Evolutionary conservation across 1,140 invertebrate species (phyloP).

Genomic region (Chionoecetes opilio): DNA sequence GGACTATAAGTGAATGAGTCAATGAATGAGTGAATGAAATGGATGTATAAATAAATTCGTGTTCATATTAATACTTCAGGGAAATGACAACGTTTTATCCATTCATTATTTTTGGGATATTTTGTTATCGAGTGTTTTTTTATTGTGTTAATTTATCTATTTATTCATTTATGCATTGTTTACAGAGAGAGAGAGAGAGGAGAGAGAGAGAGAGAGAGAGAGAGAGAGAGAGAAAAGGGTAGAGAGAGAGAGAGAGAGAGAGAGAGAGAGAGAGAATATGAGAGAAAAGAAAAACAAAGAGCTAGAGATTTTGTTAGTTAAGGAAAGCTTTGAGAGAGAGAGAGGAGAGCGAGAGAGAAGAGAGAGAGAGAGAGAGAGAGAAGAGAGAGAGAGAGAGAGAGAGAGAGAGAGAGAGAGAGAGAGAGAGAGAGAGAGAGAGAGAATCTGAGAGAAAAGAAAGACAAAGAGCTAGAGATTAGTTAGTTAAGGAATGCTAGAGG

Average conservation of each 20-base stretch:
- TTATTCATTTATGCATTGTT: too few species aligned
- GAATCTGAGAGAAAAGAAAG: too few species aligned
- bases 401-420: slow-evolving; percentile 23
- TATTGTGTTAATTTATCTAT: too few species aligned
- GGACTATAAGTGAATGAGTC: background rate
- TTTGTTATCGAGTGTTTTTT: too few species aligned
- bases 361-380: background rate
- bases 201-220: slow-evolving; percentile 19
- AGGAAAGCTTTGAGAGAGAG: too few species aligned
- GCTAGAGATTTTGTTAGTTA: too few species aligned
- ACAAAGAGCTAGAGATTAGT: too few species aligned
- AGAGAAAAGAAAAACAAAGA: background rate
- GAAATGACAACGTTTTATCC: background rate
- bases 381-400: background rate
- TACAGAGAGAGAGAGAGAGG: background rate
- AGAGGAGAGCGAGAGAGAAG: slow-evolving; percentile 3
- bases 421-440: background rate
- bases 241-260: too few species aligned
- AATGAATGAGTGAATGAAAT: background rate
- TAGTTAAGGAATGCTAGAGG: background rate
- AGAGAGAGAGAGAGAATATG: slow-evolving; percentile 1
- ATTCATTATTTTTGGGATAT: too few species aligned
- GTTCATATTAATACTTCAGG: background rate
- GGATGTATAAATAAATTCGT: too few species aligned
- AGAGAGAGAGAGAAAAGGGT: background rate